Evolutionary conservation across 2,797 vertebrate genomes (phyloP), one percentile per base, ranked within the genome.

Genomic region (Ctenopoma multispine): DNA sequence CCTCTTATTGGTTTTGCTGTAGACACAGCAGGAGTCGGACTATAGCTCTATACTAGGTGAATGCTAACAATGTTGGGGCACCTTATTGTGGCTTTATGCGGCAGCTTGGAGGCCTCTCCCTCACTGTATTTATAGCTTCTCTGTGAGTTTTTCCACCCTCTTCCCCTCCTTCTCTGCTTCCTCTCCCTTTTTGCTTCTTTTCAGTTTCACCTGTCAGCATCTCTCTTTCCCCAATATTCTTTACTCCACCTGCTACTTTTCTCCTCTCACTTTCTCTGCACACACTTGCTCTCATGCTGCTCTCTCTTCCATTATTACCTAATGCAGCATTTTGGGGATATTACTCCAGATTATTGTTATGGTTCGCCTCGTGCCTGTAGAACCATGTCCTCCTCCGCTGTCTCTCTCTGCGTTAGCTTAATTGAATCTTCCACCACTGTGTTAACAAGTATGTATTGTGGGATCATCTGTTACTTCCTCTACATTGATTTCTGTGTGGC

Each of bases 1-100:
- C 46, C 72, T 90, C 85, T 92, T 91, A 90, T 91, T 92, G 90
- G 83, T 89, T 90, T 86, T 85, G 81, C 85, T 73, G 66, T 86
- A 83, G 80, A 86, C 77, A 74, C 84, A 90, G 88, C 74, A 47
- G 83, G 82, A 84, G 77, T 60, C 23, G 10, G 75, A 78, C 73
- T 68, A 40, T 72, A 71, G 69, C 34, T 78, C 73, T 44, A 81
- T 72, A 57, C 79, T 65, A 58, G 68, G 87, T 92, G 93, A 92
- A 93, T 92, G 90, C 84, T 90, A 92, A 94, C 80, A 51, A 82
- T 38, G 63, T 43, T 0, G 4, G 58, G 38, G 67, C 51, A 66
- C 76, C 68, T 90, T 84, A 82, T 78, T 86, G 64, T 64, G 73
- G 71, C 60, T 79, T 75, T 56, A 79, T 79, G 69, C 79, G 66